Base-by-base conservation (phyloP, 2,113 vertebrate genomes). In the Brachirus orientalis region DNA sequence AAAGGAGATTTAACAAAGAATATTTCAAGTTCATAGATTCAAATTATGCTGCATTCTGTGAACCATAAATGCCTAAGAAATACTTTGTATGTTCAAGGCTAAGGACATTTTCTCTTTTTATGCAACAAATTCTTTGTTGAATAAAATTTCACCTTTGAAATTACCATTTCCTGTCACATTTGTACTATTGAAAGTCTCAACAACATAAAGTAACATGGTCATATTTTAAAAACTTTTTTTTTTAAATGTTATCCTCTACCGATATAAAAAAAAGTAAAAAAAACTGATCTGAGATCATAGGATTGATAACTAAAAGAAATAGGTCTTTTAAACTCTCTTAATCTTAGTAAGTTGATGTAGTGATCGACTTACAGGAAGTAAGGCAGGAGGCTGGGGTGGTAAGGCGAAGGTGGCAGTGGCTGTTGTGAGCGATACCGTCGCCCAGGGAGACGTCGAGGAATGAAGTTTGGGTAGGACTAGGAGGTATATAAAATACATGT, bases 351-450 rank as follows among this genome's bases (percentile, higher is more conserved):
- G 12, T 37, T 1, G 11, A 13, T 44, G 35, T 4, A 3, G 10
- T 5, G 44, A 38, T 75, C 3, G 40, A 95, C 95, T 95, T 94
- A 98, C 97, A 98, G 94, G 90, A 99, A 97, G 83, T 99, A 99
- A 90, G 97, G 98, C 88, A 99, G 94, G 87, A 98, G 94, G 93
- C 95, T 98, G 77, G 96, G 96, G 90, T 98, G 98, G 84, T 98
- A 98, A 82, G 97, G 95, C 53, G 97, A 96, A 70, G 96, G 96
- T 74, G 97, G 95, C 83, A 97, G 91, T 67, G 96, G 93, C 87
- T 98, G 96, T 85, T 98, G 98, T 7, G 98, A 96, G 69, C 96
- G 95, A 54, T 98, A 98, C 91, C 98, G 94, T 76, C 96, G 96
- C 77, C 96, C 95, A 59, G 96, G 92, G 75, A 98, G 94, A 91